These are phyloP conservation scores for Chydorus sphaericus DNA, from an alignment of 2,888 invertebrate genomes.

Conservation along the genomic window DNA sequence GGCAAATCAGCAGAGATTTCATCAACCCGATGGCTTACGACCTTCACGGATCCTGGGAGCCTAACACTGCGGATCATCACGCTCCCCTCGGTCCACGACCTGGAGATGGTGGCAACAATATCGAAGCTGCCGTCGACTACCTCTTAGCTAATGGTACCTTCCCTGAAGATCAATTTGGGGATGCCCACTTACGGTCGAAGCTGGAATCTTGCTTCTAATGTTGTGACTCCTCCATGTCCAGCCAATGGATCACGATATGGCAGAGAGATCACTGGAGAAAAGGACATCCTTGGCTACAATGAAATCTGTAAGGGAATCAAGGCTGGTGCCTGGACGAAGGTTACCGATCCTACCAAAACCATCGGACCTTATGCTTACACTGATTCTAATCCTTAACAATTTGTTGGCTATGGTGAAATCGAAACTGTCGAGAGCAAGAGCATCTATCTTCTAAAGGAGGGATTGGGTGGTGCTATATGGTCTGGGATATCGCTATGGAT, in stretches of 20 bases:
- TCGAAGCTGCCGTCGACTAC: not conserved
- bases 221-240: slow-evolving; percentile 2
- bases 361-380: slow-evolving; percentile 10
- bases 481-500: slow-evolving; percentile 15
- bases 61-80: slow-evolving; percentile 7
- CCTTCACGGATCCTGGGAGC: slow-evolving; percentile 10
- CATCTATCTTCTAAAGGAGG: not conserved
- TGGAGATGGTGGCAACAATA: not conserved
- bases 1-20: not conserved
- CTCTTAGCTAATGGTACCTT: slow-evolving; percentile 8
- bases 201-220: slow-evolving; percentile 8
- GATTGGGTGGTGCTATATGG: slow-evolving; percentile 15
- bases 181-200: slow-evolving; percentile 14
- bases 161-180: slow-evolving; percentile 14
- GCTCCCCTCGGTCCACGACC: slow-evolving; percentile 8
- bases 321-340: not conserved
- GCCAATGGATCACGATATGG: slow-evolving; percentile 8
- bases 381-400: not conserved
- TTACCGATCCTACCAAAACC: slow-evolving; percentile 18
- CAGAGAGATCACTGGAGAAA: slow-evolving; percentile 11
- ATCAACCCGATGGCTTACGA: slow-evolving; percentile 12
- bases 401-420: slow-evolving; percentile 10
- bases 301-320: slow-evolving; percentile 11
- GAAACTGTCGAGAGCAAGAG: slow-evolving; percentile 9
- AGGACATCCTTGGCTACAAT: slow-evolving; percentile 13